Evolutionary conservation across 1,140 invertebrate genomes (phyloP).

Genomic region (Drosophila lini): DNA sequence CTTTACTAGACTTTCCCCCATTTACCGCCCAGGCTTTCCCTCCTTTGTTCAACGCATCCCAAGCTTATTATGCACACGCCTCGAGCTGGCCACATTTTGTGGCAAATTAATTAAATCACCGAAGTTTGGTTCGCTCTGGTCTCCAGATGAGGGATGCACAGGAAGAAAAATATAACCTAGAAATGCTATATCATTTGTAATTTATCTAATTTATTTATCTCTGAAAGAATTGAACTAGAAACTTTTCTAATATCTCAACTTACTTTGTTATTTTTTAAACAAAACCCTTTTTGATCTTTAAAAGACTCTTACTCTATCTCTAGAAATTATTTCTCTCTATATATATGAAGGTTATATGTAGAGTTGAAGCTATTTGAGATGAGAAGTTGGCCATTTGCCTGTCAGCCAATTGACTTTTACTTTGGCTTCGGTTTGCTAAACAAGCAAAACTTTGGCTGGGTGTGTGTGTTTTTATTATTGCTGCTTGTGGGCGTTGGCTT

Average conservation of each 20-base stretch:
- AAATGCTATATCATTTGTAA: neutral
- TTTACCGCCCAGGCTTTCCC: slow-evolving; percentile 2
- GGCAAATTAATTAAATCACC: slow-evolving; percentile 78
- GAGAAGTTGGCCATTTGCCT: slow-evolving; percentile 56
- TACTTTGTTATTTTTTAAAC: neutral
- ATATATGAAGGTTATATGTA: slow-evolving; percentile 32
- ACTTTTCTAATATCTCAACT: no score
- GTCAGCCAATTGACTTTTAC: slow-evolving; percentile 79
- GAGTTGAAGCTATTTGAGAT: neutral
- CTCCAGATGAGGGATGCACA: slow-evolving; percentile 13
- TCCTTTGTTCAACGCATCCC: slow-evolving; percentile 25
- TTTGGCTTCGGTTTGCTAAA: slow-evolving; percentile 53
- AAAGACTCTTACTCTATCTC: neutral
- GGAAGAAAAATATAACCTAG: neutral
- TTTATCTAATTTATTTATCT: no score
- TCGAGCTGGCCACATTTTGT: slow-evolving; percentile 68
- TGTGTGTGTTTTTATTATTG: slow-evolving; percentile 36
- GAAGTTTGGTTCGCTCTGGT: slow-evolving; percentile 12
- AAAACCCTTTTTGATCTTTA: accelerated
- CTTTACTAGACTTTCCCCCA: neutral
- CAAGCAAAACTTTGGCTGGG: slow-evolving; percentile 53
- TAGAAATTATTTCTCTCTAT: neutral
- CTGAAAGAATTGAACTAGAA: neutral
- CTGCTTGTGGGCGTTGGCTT: slow-evolving; percentile 70
- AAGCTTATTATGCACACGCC: slow-evolving; percentile 57